A percentile compares a stretch with the other conserved stretches of the same genome.
These are phyloP conservation scores for Lasioglossum calceatum DNA, from an alignment of 2,888 invertebrate genomes.

Conservation along the genomic window DNA sequence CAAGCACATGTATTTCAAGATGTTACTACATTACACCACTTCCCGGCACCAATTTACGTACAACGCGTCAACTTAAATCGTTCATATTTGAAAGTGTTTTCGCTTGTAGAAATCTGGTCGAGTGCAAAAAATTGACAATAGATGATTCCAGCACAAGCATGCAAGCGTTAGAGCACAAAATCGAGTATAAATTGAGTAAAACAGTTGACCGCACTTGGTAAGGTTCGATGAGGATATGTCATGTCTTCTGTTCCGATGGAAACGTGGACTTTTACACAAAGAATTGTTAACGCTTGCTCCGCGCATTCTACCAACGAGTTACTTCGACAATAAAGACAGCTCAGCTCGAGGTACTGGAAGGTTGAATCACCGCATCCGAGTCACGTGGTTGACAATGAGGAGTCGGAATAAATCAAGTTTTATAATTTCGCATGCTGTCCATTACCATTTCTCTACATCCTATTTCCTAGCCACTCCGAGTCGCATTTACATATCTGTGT, in stretches of 20 bases:
- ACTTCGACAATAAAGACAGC: constrained; percentile 60
- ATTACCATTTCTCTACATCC: constrained; percentile 26
- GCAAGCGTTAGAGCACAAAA: not conserved
- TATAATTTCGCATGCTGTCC: constrained; percentile 45
- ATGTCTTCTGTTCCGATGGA: constrained; percentile 26
- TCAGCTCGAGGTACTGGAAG: constrained; percentile 55
- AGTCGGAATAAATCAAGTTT: constrained; percentile 51
- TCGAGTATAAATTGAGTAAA: constrained; percentile 14
- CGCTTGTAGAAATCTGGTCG: not conserved
- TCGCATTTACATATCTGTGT: not conserved
- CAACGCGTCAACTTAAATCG: not conserved
- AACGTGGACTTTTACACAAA: constrained; percentile 36
- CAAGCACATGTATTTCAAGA: not conserved
- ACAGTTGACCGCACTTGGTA: constrained; percentile 43
- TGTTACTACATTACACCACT: not conserved
- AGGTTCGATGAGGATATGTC: constrained; percentile 25
- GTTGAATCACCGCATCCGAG: constrained; percentile 66
- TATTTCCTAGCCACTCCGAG: not conserved
- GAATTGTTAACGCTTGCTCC: constrained; percentile 41
- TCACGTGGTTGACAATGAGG: constrained; percentile 59
- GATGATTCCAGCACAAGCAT: not conserved
- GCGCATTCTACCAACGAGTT: constrained; percentile 55
- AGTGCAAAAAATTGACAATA: not conserved
- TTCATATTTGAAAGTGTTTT: not conserved
- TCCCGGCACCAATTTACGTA: not conserved